A percentile compares a stretch with the other conserved stretches of the same genome.
phyloP scores from a whole-genome alignment of 2,113 vertebrate genomes.

The Cryptomyrus ogoouensis region DNA sequence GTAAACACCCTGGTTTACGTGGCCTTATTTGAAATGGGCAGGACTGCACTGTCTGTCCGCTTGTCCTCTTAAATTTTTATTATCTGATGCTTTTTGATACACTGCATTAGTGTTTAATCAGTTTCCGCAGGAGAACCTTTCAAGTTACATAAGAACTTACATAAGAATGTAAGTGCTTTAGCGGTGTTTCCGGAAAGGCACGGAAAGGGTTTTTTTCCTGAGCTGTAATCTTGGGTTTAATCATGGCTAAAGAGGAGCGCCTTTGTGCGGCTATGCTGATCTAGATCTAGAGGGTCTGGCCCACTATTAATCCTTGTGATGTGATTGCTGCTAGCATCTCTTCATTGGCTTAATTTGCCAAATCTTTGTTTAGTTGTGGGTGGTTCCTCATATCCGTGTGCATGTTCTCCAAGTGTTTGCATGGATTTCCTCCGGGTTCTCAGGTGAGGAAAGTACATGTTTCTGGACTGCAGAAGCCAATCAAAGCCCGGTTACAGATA shows the following conservation, averaged over 20 bases:
- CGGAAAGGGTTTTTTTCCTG: neutral
- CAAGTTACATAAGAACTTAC: neutral
- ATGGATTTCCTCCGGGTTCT: neutral
- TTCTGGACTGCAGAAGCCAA: neutral
- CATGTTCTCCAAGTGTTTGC: neutral
- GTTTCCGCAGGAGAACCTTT: neutral
- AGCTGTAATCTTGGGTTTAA: neutral
- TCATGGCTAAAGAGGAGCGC: neutral
- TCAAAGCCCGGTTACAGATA: neutral
- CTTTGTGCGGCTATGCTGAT: neutral
- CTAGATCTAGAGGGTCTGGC: neutral
- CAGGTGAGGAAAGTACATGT: neutral
- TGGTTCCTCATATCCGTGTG: neutral
- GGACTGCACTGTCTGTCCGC: neutral
- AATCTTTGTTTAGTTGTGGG: neutral
- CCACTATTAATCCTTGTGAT: neutral
- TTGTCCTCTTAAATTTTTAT: neutral
- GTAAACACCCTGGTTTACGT: neutral
- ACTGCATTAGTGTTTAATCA: constrained; percentile 1
- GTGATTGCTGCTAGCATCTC: neutral
- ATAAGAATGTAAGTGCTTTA: neutral
- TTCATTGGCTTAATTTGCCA: neutral
- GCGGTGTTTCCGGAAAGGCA: neutral
- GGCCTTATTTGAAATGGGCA: neutral
- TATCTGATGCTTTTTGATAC: neutral